A percentile compares a stretch with the other conserved stretches of the same genome.
phyloP scores from a whole-genome alignment of 2,888 invertebrate genomes.

The Perithous albicinctus region DNA sequence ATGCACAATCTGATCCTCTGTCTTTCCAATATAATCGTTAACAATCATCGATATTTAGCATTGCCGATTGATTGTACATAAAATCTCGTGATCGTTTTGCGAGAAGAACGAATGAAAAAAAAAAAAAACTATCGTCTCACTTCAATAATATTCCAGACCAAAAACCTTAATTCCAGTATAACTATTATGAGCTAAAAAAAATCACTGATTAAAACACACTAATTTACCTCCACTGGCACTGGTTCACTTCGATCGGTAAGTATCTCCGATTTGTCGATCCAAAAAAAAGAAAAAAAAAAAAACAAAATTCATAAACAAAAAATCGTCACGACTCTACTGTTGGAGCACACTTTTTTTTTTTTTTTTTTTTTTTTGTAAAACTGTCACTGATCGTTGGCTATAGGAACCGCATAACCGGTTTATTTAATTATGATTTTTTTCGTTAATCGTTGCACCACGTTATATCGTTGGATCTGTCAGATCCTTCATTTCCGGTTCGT shows the following conservation, averaged over 20 bases:
- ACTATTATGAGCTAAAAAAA: conserved; percentile 10
- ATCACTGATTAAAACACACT: conserved; percentile 60
- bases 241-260: conserved; percentile 77
- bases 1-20: conserved; percentile 4
- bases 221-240: conserved; percentile 79
- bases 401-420: conserved; percentile 49
- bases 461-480: conserved; percentile 53
- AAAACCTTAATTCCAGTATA: conserved; percentile 43
- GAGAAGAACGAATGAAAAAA: background rate
- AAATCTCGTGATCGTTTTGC: background rate
- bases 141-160: background rate
- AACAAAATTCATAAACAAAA: conserved; percentile 26
- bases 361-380: no score
- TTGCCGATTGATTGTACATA: background rate
- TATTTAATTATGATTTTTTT: no score
- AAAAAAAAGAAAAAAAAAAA: conserved; percentile 39
- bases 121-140: no score
- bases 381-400: conserved; percentile 61
- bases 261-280: conserved; percentile 61
- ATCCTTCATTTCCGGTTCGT: conserved; percentile 62
- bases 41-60: conserved; percentile 41
- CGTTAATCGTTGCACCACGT: conserved; percentile 56
- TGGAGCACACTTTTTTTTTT: conserved; percentile 50
- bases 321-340: conserved; percentile 54
- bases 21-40: conserved; percentile 35